Evolutionary conservation across 2,888 invertebrate genomes (phyloP).

Genomic region (Synergus japonicus): DNA sequence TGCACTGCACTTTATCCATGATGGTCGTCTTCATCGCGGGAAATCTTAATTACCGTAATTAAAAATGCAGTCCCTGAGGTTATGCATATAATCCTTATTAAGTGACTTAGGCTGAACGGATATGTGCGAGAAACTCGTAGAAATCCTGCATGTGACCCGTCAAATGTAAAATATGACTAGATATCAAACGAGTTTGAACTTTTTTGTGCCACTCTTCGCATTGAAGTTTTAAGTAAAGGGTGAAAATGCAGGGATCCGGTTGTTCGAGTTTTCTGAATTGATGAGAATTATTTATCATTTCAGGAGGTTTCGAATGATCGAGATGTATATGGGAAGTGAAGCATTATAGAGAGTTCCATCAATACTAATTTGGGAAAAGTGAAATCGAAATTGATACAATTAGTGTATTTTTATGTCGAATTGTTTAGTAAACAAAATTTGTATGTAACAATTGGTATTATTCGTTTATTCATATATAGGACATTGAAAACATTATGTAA

Average conservation of each 20-base stretch:
- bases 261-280: constrained; percentile 5
- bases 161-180: background rate
- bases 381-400: background rate
- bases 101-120: background rate
- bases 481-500: background rate
- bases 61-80: background rate
- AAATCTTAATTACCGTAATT: background rate
- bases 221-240: constrained; percentile 2
- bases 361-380: background rate
- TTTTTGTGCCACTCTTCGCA: background rate
- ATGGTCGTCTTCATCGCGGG: background rate
- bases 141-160: background rate
- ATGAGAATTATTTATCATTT: background rate
- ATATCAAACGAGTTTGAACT: background rate
- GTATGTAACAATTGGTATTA: background rate
- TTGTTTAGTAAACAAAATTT: background rate
- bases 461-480: background rate
- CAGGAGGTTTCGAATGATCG: background rate
- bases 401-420: too few relatives aligned
- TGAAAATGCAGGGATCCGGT: constrained; percentile 2
- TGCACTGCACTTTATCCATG: background rate
- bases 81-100: background rate
- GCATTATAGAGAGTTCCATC: background rate
- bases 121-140: background rate
- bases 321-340: background rate